Evolutionary conservation across 1,140 invertebrate genomes (phyloP), one percentile per base, ranked within the genome.

Genomic region (Apis dorsata): DNA sequence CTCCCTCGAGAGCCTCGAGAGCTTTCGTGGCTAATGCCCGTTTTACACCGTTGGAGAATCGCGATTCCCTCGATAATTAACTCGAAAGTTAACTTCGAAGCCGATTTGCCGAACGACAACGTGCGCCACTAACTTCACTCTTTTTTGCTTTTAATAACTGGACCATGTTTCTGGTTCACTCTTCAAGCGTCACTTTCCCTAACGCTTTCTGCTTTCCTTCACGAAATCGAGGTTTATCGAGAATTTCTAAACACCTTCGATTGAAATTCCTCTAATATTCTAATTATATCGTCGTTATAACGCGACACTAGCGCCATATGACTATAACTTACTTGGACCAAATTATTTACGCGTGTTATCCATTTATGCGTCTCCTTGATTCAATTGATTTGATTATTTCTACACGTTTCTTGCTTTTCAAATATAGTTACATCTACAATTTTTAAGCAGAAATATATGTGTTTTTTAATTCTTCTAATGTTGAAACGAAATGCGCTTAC

Each of bases 121-220:
- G 21, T 60, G 10, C 63, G 51, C 13, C 13, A 8, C 1, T 19
- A 59, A 73, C 71, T 73, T 73, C 57, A 28, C 53, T 73, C 51
- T 21, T 34, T 55, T 19, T 55, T 19, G 69, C 44, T 8, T 10
- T n/a, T 44, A 12, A 69, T 69, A 44, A 44, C 34, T 44, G 34
- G 34, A 44, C 34, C 12, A 49, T 51, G 19, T 19, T 11, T 7
- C 44, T 21, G 24, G 44, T 24, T 70, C 69, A 24, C 49, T 15
- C 11, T 44, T 44, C 8, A 53, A 24, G 24, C 21, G 57, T 60
- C 59, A 28, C 17, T 69, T n/a, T 24, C 69, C 51, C 24, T 34
- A 70, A 70, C 63, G 62, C 28, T 68, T 76, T 76, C 74, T 65
- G 19, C 74, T 76, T 78, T 69, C 53, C 24, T 69, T 4, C 13